Evolutionary conservation across 2,113 vertebrate species (phyloP).

Genomic region (Leuciscus idus): DNA sequence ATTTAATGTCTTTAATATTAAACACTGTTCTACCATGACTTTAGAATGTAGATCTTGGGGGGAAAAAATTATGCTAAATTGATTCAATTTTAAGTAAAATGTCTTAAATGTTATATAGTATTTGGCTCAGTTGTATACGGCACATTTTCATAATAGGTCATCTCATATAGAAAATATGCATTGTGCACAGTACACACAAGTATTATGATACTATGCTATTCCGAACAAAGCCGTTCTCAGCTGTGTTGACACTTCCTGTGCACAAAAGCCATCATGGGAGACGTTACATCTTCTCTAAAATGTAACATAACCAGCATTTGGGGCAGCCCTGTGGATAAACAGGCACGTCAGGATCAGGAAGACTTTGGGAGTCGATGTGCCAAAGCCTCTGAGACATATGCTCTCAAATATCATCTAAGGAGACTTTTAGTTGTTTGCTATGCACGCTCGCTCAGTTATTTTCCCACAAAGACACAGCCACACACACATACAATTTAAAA

Average conservation of each 20-base stretch:
- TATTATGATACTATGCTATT: conserved; percentile 19
- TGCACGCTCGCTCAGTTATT: conserved; percentile 1
- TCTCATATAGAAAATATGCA: not conserved
- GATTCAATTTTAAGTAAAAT: no score
- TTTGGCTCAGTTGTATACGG: not conserved
- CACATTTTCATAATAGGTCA: not conserved
- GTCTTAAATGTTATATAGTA: not conserved
- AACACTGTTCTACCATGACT: no score
- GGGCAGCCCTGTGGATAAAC: conserved; percentile 22
- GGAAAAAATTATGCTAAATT: no score
- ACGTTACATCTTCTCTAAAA: conserved; percentile 65
- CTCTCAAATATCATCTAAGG: conserved; percentile 22
- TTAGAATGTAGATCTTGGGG: no score
- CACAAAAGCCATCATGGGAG: conserved; percentile 66
- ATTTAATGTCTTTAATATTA: no score
- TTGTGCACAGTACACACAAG: not conserved
- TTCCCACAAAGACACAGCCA: conserved; percentile 4
- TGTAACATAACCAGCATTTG: conserved; percentile 30
- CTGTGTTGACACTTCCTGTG: conserved; percentile 63
- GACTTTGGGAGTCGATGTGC: conserved; percentile 8
- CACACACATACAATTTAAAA: not conserved
- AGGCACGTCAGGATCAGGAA: conserved; percentile 1
- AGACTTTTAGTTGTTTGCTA: conserved; percentile 3
- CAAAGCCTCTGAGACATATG: conserved; percentile 1
- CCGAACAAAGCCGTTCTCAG: conserved; percentile 27